Conservation (phyloP, 92 coral and sea anemone genomes). For the Palythoa grandiflora region DNA sequence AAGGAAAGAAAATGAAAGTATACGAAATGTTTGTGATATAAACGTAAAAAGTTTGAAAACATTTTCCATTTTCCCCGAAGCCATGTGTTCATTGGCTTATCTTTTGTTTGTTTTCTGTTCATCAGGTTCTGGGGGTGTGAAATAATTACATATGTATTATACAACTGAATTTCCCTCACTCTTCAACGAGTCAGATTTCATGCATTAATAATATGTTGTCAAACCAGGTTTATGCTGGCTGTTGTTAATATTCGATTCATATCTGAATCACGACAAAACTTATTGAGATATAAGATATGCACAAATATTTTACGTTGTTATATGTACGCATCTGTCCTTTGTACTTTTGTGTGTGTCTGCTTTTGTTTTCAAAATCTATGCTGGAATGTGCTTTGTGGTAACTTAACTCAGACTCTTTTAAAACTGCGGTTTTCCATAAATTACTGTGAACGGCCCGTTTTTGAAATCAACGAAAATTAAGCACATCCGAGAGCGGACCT, state of each 20-base stretch:
- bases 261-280: neutral
- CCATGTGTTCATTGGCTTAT: neutral
- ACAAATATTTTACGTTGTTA: neutral
- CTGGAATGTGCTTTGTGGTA: neutral
- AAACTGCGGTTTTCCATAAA: neutral
- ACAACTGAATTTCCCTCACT: neutral
- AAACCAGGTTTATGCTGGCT: neutral
- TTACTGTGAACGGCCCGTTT: neutral
- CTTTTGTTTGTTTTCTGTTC: constrained; percentile 1
- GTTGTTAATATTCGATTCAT: neutral
- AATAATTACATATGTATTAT: constrained; percentile 21
- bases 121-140: neutral
- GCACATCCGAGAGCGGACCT: neutral
- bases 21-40: neutral
- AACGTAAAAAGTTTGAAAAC: neutral
- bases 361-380: neutral
- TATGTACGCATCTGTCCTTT: too few relatives aligned
- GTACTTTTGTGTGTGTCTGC: neutral
- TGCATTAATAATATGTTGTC: constrained; percentile 35
- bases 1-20: neutral
- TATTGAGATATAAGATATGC: too few relatives aligned
- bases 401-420: neutral
- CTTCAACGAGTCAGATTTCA: constrained; percentile 11
- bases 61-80: neutral
- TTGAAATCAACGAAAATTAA: neutral